Evolutionary conservation across 2,797 vertebrate genomes (phyloP), one percentile per base, ranked within the genome.

Genomic region (Poeciliopsis paucimaculata): DNA sequence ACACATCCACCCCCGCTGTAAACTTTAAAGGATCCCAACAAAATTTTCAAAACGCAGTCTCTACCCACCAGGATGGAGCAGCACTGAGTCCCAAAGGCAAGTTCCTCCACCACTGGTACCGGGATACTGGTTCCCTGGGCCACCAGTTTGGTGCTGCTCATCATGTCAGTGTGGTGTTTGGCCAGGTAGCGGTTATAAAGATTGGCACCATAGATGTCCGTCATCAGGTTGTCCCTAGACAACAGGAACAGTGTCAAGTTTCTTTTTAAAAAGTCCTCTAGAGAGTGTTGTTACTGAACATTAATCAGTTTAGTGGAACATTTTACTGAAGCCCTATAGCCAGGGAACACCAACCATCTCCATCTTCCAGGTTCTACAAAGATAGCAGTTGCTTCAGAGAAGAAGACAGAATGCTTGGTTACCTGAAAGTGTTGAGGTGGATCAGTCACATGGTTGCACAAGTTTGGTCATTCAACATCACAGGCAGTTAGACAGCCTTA

Each of bases 191-290:
- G 96, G 89, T 97, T 96, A 93, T 97, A 98, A 45, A 97, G 94
- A 90, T 98, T 98, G 15, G 97, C 97, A 23, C 97, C 97, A 1
- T 97, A 98, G 76, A 98, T 94, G 12, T 98, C 97, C 0, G 97
- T 98, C 97, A 97, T 97, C 73, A 97, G 81, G 45, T 98, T 98
- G 91, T 98, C 97, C 18, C 97, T 98, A 91, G 26, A 78, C 15
- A 83, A 86, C n/a, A 79, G 73, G 8, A 80, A 36, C 23, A 71
- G 45, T 8, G 57, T 9, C 26, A 0, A 3, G 28, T 16, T 11
- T 46, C 4, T 31, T 75, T 11, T 55, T 46, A 13, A 26, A 57
- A 41, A n/a, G 51, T 53, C 23, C 8, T 53, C 51, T 53, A 53
- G 23, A 53, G 2, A 70, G 5, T 13, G 5, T 26, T 41, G 36